These are phyloP conservation scores for Agrochola lota DNA, from an alignment of 2,888 invertebrate genomes.

Conservation along the genomic window DNA sequence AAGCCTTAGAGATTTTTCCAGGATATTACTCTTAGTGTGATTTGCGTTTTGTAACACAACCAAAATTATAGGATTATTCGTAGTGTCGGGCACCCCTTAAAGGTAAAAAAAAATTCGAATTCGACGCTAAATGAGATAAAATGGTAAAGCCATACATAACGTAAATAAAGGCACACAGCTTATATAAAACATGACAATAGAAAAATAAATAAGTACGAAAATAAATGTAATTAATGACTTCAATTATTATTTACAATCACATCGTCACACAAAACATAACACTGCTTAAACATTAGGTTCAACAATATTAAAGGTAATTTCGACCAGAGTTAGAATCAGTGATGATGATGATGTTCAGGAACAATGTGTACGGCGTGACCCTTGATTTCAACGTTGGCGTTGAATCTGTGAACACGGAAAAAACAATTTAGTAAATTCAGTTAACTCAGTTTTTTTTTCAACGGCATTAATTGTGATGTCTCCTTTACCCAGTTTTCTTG, in stretches of 20 bases:
- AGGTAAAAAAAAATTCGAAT: too few species aligned
- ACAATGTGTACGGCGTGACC: constrained; percentile 67
- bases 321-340: constrained; percentile 30
- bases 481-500: constrained; percentile 34
- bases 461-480: too few species aligned
- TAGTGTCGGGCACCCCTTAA: too few species aligned
- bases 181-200: too few species aligned
- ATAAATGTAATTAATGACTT: too few species aligned
- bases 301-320: constrained; percentile 15
- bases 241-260: constrained; percentile 2
- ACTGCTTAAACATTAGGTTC: constrained; percentile 14
- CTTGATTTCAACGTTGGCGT: constrained; percentile 69
- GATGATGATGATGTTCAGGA: constrained; percentile 60
- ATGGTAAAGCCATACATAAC: background rate
- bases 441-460: too few species aligned
- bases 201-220: background rate
- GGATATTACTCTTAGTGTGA: too few species aligned
- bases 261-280: constrained; percentile 8
- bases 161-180: too few species aligned
- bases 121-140: too few species aligned
- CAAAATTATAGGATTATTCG: too few species aligned
- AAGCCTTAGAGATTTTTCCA: too few species aligned
- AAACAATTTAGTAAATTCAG: background rate
- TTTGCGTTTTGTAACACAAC: too few species aligned
- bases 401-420: constrained; percentile 67